Conservation (phyloP, 2,888 invertebrate genomes). For the Ennomos fuscantarius region DNA sequence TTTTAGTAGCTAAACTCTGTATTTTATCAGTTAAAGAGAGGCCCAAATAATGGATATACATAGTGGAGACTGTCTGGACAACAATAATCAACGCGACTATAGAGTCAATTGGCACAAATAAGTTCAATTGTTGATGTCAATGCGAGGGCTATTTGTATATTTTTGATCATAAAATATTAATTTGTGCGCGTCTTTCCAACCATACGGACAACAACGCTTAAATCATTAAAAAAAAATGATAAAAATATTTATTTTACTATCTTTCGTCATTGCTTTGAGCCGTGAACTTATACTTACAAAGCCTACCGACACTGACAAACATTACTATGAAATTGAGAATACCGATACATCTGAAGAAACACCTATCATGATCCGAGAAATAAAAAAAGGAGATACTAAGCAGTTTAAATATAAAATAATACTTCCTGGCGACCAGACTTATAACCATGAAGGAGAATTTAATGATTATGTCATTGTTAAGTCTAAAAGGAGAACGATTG, state of each 20-base stretch:
- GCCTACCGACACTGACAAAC: slow-evolving; percentile 24
- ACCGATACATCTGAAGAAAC: slow-evolving; percentile 34
- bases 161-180: slow-evolving; percentile 39
- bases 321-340: slow-evolving; percentile 45
- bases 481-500: slow-evolving; percentile 45
- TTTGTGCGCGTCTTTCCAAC: slow-evolving; percentile 33
- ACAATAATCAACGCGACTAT: slow-evolving; percentile 45
- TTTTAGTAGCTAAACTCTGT: too few species aligned
- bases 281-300: slow-evolving; percentile 38
- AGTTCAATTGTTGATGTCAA: slow-evolving; percentile 57
- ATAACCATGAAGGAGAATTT: slow-evolving; percentile 37
- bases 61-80: neutral
- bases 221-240: slow-evolving; percentile 19
- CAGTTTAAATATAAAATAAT: slow-evolving; percentile 42
- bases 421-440: slow-evolving; percentile 34
- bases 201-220: slow-evolving; percentile 16
- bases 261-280: slow-evolving; percentile 27
- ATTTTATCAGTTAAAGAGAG: too few species aligned
- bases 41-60: neutral
- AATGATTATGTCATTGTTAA: slow-evolving; percentile 50
- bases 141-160: slow-evolving; percentile 38
- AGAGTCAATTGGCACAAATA: slow-evolving; percentile 62
- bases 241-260: slow-evolving; percentile 30
- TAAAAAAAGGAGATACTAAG: slow-evolving; percentile 35
- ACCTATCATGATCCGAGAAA: slow-evolving; percentile 41